A percentile compares a stretch with the other conserved stretches of the same genome.
phyloP scores from a whole-genome alignment of 2,888 invertebrate species.

The Tetropium fuscum region DNA sequence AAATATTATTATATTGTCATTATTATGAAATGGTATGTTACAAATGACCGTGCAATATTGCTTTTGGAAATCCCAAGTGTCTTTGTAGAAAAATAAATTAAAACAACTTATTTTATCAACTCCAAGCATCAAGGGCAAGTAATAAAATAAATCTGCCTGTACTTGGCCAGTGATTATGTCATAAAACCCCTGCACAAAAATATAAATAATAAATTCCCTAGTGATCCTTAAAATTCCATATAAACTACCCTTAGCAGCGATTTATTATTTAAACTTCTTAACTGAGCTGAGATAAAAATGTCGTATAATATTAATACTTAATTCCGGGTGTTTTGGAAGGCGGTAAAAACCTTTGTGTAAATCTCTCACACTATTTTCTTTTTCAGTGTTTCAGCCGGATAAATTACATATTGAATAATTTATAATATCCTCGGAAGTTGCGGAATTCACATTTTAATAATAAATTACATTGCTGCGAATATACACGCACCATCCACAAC shows the following conservation, averaged over 20 bases:
- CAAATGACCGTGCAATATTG: too few relatives aligned
- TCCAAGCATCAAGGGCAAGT: too few relatives aligned
- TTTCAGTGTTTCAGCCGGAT: too few relatives aligned
- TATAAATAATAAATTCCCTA: too few relatives aligned
- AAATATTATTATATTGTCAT: too few relatives aligned
- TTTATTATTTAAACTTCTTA: not conserved
- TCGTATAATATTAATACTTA: not conserved
- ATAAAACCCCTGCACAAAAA: too few relatives aligned
- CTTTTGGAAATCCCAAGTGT: too few relatives aligned
- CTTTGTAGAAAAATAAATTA: too few relatives aligned
- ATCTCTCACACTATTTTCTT: slow-evolving; percentile 9
- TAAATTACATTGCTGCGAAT: slow-evolving; percentile 22
- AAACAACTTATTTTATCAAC: too few relatives aligned
- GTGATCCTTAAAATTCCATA: not conserved
- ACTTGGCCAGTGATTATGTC: too few relatives aligned
- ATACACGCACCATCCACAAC: slow-evolving; percentile 14
- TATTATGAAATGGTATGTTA: too few relatives aligned
- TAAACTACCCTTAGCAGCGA: not conserved
- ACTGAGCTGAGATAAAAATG: not conserved
- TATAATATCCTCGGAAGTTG: slow-evolving; percentile 10
- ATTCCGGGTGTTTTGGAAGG: not conserved
- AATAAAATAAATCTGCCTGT: too few relatives aligned
- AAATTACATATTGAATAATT: slow-evolving; percentile 28
- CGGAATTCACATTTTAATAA: slow-evolving; percentile 24
- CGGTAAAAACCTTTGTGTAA: slow-evolving; percentile 4